These are phyloP conservation scores for Colletes latitarsis DNA, from an alignment of 1,140 invertebrate species.

Conservation along the genomic window DNA sequence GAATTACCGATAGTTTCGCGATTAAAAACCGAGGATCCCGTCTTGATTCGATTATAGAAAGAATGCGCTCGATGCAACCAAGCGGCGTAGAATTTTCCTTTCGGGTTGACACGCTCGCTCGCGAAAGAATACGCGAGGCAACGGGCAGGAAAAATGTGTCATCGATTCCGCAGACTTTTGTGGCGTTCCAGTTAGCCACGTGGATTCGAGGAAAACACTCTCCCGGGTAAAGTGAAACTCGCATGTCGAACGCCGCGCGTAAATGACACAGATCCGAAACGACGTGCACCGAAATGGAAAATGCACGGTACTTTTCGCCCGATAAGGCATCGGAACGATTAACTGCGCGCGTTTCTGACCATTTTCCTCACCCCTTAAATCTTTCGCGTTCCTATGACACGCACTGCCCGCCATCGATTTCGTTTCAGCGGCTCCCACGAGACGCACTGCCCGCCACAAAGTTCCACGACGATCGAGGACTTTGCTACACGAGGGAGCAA, in stretches of 20 bases:
- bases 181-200: conserved; percentile 55
- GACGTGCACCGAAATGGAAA: conserved; percentile 3
- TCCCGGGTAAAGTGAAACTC: conserved; percentile 50
- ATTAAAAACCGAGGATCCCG: too few species aligned
- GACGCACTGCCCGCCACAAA: too few species aligned
- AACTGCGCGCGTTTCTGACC: too few species aligned
- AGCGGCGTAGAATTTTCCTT: conserved; percentile 20
- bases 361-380: too few species aligned
- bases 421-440: too few species aligned
- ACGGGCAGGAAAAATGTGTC: conserved; percentile 38
- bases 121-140: not conserved
- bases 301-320: not conserved
- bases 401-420: too few species aligned
- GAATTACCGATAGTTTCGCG: too few species aligned
- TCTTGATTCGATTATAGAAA: not conserved
- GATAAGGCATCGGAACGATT: not conserved
- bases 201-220: conserved; percentile 50
- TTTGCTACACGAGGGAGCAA: too few species aligned
- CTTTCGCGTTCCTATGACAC: too few species aligned
- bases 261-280: conserved; percentile 46
- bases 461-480: too few species aligned
- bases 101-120: not conserved
- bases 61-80: not conserved
- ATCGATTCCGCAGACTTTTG: conserved; percentile 58
- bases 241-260: conserved; percentile 5